Base-by-base conservation (phyloP, 1,140 invertebrate species). In the Lepidurus apus region DNA sequence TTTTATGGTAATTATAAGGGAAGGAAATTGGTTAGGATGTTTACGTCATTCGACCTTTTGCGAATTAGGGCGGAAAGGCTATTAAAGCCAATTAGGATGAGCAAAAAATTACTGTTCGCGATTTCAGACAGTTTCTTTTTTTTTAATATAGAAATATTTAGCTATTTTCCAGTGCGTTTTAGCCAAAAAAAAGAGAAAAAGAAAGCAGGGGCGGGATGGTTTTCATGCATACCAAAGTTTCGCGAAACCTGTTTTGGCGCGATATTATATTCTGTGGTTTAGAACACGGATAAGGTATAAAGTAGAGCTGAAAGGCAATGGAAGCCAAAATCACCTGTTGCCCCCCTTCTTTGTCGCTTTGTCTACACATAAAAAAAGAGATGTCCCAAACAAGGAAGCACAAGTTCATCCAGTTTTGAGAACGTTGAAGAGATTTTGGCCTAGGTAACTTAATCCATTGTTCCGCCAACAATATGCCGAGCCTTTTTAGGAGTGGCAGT, bases 401-500 rank as follows among this genome's bases (percentile, higher is more conserved):
- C 53, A 65, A 21, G 53, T 65, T 65, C 53, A 9, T 65, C 53
- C 53, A 65, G 53, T 65, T 65, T 65, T 65, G 53, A 7, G 21
- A 65, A 65, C 17, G 53, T 65, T 13, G 53, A 21, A 65, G 21
- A 7, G 8, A 17, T 65, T 65, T 65, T 65, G 4, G 17, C 53
- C 6, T 65, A n/a, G 53, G 53, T 65, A 65, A 21, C 53, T 65
- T 65, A 65, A 65, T 65, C 53, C 21, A 65, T 65, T 65, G 53
- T 65, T 65, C 53, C 17, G 13, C 53, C 17, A 21, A 65, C 53
- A 65, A 65, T 65, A n/a, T 65, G 53, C 53, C 17, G 21, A n/a
- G 17, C 53, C 53, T 65, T 65, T 65, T 65, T 65, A 65, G 53
- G 53, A 65, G 53, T 65, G 53, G 53, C 53, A 65, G 53, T 65